Percentiles rank a stretch among this genome's conserved stretches.
Conservation (phyloP, 2,113 vertebrate species). For the Aphyosemion australe region DNA sequence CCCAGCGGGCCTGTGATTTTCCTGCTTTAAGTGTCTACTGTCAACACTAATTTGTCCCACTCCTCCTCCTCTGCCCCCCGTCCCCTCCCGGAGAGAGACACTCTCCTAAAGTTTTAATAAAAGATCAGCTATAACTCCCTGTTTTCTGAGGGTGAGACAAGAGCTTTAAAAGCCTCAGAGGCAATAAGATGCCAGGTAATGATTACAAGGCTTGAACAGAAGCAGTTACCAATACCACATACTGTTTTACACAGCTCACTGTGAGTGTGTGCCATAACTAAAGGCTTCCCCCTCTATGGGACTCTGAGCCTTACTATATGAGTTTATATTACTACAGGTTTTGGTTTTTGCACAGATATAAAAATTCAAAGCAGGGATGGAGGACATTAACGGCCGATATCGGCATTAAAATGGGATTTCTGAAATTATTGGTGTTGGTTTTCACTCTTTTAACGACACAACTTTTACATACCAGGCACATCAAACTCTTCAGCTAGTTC, state of each 20-base stretch:
- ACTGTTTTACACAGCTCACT: conserved; percentile 69
- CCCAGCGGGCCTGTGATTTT: conserved; percentile 85
- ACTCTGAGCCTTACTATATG: conserved; percentile 25
- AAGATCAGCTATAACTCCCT: conserved; percentile 81
- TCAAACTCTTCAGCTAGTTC: too few relatives aligned
- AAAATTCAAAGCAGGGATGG: too few relatives aligned
- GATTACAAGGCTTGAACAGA: conserved; percentile 81
- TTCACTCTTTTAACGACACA: too few relatives aligned
- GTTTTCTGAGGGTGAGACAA: conserved; percentile 74
- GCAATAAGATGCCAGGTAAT: conserved; percentile 81
- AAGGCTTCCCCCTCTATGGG: conserved; percentile 30
- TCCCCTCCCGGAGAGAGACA: conserved; percentile 72
- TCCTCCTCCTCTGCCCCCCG: conserved; percentile 63
- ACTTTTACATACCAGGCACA: too few relatives aligned
- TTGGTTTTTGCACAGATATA: background rate
- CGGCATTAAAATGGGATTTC: too few relatives aligned
- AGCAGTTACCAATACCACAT: conserved; percentile 74
- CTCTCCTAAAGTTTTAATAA: conserved; percentile 85
- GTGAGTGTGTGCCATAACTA: conserved; percentile 36
- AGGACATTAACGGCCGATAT: too few relatives aligned
- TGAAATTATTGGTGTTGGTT: too few relatives aligned
- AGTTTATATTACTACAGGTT: background rate
- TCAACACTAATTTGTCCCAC: conserved; percentile 87
- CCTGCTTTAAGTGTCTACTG: conserved; percentile 86
- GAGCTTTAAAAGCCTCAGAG: conserved; percentile 75